Conservation (phyloP, 2,797 vertebrate genomes). For the Melanotaenia parkinsoni region DNA sequence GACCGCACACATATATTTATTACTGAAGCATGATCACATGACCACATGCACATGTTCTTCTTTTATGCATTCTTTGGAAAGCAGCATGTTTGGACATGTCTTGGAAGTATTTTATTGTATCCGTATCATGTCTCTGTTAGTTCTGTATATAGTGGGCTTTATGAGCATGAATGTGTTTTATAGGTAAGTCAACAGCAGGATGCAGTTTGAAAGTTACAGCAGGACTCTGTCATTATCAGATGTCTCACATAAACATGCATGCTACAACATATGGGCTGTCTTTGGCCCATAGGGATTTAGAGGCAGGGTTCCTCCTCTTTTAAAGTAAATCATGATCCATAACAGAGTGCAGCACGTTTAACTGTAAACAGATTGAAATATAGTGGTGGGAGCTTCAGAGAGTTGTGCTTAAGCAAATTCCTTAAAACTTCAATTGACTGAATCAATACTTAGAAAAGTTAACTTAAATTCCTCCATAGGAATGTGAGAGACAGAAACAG, state of each 20-base stretch:
- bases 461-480: neutral
- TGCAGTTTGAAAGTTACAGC: conserved; percentile 31
- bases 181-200: conserved; percentile 39
- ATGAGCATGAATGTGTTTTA: conserved; percentile 13
- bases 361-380: neutral
- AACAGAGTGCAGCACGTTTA: neutral
- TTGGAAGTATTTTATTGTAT: neutral
- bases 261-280: conserved; percentile 25
- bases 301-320: conserved; percentile 31
- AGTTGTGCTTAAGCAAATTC: too few species aligned
- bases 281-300: conserved; percentile 35
- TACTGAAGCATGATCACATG: neutral
- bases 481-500: neutral
- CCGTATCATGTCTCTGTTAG: conserved; percentile 5
- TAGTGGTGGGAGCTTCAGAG: too few species aligned
- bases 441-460: neutral
- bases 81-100: neutral
- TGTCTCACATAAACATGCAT: conserved; percentile 25
- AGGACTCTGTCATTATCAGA: conserved; percentile 48
- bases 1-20: conserved; percentile 19
- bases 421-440: neutral
- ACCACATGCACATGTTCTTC: neutral
- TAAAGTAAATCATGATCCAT: conserved; percentile 42
- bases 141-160: neutral
- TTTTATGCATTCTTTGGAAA: neutral